Base-by-base conservation (phyloP, 2,113 vertebrate species). In the western clawed frog (Xenopus tropicalis) region DNA sequence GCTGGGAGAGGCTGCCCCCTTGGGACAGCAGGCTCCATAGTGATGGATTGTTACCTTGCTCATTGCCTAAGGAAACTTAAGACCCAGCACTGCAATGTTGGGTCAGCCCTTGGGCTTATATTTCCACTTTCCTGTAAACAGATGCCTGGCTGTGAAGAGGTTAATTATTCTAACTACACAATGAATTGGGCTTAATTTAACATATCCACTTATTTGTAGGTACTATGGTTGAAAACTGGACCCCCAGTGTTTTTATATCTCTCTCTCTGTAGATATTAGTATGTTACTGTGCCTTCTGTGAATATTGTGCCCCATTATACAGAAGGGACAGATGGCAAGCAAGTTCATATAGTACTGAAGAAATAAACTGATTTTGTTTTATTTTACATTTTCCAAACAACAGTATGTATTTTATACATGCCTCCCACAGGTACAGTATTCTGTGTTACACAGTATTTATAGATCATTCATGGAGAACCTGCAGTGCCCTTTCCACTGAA, bases 1-100 rank as follows among this genome's bases (percentile, higher is more conserved):
- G 44, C 67, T 43, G 57, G 72, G 64, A 76, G 59, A 76, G 44
- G 58, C 61, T 69, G 73, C 69, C 73, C 66, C 66, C 66, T 52
- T 22, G 58, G 66, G 66, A 76, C 29, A 54, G 51, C 16, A 69
- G 66, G 66, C 63, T 25, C 73, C 59, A 56, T 24, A 11, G 58
- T 76, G 66, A 76, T 76, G 66, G 66, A 69, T 76, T 61, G 73
- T 56, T 20, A 63, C 66, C 73, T 58, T 66, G 54, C 20, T 43
- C 46, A 24, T 58, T 44, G 66, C 73, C 66, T 17, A 16, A 23
- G 57, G 73, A 29, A 42, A 76, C 19, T 44, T 25, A 76, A 76
- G 46, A 69, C 73, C 48, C 54, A 56, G 66, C 21, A 19, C 2
- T 20, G 54, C 46, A 61, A 51, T 67, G 63, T 56, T 56, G 54